A percentile compares a stretch with the other conserved stretches of the same genome.
Conservation (phyloP, 2,113 vertebrate species). For the Syngnathus typhle region DNA sequence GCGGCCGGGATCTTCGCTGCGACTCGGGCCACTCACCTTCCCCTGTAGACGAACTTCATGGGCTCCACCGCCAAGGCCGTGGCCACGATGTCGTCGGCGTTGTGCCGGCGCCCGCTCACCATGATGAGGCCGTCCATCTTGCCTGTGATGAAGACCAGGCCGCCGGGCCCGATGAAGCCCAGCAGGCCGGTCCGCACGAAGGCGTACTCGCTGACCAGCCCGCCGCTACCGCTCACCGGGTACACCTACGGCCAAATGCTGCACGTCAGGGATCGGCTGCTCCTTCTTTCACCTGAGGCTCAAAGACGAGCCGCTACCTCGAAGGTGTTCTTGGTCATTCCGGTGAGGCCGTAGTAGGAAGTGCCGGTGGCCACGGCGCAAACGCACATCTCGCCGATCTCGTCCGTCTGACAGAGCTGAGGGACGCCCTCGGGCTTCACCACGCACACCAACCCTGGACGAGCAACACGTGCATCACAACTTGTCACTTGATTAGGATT, state of each 20-base stretch:
- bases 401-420: constrained; percentile 92
- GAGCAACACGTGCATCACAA: background rate
- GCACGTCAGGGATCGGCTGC: background rate
- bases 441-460: constrained; percentile 89
- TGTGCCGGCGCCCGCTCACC: constrained; percentile 92
- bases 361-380: constrained; percentile 91
- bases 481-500: too few species aligned
- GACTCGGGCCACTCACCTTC: constrained; percentile 75
- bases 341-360: constrained; percentile 94
- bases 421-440: constrained; percentile 95
- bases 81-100: constrained; percentile 96
- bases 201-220: constrained; percentile 91
- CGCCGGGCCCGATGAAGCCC: constrained; percentile 93
- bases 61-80: constrained; percentile 95
- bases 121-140: constrained; percentile 99
- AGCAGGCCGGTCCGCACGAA: constrained; percentile 92
- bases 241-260: constrained; percentile 76
- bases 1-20: background rate
- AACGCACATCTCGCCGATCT: constrained; percentile 94
- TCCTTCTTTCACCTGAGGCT: too few species aligned
- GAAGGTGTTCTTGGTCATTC: constrained; percentile 99
- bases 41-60: constrained; percentile 99
- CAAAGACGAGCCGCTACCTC: constrained; percentile 74
- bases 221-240: constrained; percentile 85
- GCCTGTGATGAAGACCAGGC: constrained; percentile 94